Evolutionary conservation across 1,140 invertebrate genomes (phyloP).

Genomic region (Calosoma granatense): DNA sequence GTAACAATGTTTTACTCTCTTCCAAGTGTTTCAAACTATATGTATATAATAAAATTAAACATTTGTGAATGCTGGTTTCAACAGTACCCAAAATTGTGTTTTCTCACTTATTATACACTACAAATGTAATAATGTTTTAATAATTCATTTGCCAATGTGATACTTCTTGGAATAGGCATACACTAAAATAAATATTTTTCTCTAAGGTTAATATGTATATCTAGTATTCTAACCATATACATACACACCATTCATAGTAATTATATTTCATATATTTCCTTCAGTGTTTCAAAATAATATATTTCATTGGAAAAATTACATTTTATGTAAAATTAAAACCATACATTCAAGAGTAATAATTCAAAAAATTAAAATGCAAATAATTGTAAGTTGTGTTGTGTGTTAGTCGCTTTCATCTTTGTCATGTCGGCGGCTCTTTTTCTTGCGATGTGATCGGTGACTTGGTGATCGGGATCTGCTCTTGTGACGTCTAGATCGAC

Average conservation of each 20-base stretch:
- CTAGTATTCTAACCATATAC: neutral
- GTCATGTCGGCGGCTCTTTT: conserved; percentile 50
- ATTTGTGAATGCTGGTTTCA: neutral
- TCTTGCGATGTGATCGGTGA: conserved; percentile 44
- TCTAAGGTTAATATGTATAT: neutral
- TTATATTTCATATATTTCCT: neutral
- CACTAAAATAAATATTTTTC: conserved; percentile 7
- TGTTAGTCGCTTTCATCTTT: conserved; percentile 50
- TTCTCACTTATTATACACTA: too few relatives aligned
- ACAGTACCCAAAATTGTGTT: too few relatives aligned
- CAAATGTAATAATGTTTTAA: conserved; percentile 7
- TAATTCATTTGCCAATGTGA: conserved; percentile 5
- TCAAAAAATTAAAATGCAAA: too few relatives aligned
- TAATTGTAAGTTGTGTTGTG: too few relatives aligned
- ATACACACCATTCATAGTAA: neutral
- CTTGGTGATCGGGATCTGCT: conserved; percentile 50
- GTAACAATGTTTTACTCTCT: neutral
- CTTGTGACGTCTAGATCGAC: conserved; percentile 49
- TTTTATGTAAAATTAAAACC: neutral
- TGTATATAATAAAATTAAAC: neutral
- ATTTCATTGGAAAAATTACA: neutral
- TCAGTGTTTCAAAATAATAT: neutral
- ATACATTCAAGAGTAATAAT: too few relatives aligned
- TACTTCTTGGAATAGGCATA: conserved; percentile 9
- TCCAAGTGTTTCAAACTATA: neutral